Evolutionary conservation across 2,797 vertebrate species (phyloP).

Genomic region (Cryptoprocta ferox): DNA sequence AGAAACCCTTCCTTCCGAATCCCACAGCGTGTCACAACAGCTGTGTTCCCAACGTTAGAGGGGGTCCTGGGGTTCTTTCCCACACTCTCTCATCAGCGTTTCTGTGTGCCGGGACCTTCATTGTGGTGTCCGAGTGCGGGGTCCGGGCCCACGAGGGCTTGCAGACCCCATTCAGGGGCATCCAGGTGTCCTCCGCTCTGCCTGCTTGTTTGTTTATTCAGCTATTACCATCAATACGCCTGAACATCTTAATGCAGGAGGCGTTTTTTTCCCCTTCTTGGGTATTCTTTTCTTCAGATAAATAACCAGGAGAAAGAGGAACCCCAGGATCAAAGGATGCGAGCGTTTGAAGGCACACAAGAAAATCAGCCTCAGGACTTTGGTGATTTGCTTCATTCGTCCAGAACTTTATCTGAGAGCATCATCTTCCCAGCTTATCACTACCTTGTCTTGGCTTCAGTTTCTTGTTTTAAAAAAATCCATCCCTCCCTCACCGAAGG

Average conservation of each 20-base stretch:
- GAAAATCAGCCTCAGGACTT: not conserved
- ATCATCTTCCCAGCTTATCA: not conserved
- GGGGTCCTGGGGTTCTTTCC: rapidly evolving
- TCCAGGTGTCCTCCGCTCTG: not conserved
- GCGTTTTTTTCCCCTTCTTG: not conserved
- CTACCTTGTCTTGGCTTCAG: not conserved
- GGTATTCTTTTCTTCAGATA: not conserved
- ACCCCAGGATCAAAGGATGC: not conserved
- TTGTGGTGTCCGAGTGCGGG: rapidly evolving
- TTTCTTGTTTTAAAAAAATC: not conserved
- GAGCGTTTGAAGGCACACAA: not conserved
- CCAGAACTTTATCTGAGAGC: not conserved
- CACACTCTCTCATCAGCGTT: rapidly evolving
- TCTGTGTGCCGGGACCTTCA: rapidly evolving
- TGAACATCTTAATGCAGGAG: rapidly evolving
- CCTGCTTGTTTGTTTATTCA: not conserved
- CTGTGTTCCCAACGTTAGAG: not conserved
- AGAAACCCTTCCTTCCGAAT: rapidly evolving
- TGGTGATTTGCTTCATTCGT: not conserved
- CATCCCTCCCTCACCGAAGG: not conserved
- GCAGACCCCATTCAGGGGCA: rapidly evolving
- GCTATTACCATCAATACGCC: rapidly evolving
- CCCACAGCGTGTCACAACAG: rapidly evolving
- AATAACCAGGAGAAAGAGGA: not conserved
- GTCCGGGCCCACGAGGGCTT: not conserved